These are phyloP conservation scores for Umimayanthus kanabou DNA, from an alignment of 92 coral and sea anemone species.

Conservation along the genomic window DNA sequence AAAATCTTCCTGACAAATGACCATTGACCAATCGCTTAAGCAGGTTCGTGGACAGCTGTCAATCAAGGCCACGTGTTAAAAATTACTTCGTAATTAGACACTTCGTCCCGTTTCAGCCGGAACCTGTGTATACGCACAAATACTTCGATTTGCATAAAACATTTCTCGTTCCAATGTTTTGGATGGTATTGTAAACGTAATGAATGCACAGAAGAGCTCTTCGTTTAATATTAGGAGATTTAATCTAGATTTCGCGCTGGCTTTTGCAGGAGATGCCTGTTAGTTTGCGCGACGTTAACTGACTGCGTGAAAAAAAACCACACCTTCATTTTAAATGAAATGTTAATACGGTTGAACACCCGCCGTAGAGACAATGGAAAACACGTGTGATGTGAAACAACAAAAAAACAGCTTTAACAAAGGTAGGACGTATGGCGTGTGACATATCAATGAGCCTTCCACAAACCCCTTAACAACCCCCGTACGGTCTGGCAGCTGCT, in stretches of 20 bases:
- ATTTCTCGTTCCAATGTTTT: conserved; percentile 65
- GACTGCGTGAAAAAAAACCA: conserved; percentile 48
- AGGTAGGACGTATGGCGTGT: conserved; percentile 95
- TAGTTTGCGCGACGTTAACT: conserved; percentile 43
- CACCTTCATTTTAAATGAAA: conserved; percentile 83
- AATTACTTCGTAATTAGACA: conserved; percentile 92
- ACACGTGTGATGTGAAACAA: conserved; percentile 96
- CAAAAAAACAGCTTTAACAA: conserved; percentile 98
- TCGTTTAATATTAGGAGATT: not conserved
- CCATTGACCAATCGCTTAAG: conserved; percentile 73
- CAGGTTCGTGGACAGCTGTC: conserved; percentile 76
- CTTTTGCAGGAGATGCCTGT: not conserved
- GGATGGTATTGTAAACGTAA: conserved; percentile 14
- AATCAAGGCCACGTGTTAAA: conserved; percentile 95
- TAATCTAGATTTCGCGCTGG: conserved; percentile 7
- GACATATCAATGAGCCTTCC: conserved; percentile 95
- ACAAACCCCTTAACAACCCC: conserved; percentile 96
- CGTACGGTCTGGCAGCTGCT: conserved; percentile 82
- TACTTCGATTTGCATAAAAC: conserved; percentile 74
- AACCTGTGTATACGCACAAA: conserved; percentile 79
- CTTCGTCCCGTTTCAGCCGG: conserved; percentile 88
- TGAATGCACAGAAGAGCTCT: not conserved
- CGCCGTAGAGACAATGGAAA: conserved; percentile 85
- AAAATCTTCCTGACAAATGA: conserved; percentile 57
- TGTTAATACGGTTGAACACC: conserved; percentile 86